Evolutionary conservation across 92 coral and sea anemone genomes (phyloP), one percentile per base, ranked within the genome.

Genomic region (Porites lobata): DNA sequence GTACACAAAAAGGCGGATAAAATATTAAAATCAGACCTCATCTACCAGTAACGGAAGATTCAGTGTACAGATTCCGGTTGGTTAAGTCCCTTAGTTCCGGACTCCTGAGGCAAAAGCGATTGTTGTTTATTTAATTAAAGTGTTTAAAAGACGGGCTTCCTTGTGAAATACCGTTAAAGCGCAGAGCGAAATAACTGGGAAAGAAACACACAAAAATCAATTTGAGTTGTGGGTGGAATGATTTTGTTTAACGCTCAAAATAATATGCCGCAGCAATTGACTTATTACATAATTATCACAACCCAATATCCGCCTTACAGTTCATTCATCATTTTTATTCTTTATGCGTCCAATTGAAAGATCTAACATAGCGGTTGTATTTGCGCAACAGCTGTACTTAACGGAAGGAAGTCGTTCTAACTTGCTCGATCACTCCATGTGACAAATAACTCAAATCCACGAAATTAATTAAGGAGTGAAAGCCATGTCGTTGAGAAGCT

Each of bases 341-440:
- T 72, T 83, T 72, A 61, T 72, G 14, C 54, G 14, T 38, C 8
- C 24, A 58, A 61, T 72, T 59, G 80, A 72, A 72, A 83, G 78
- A 19, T 15, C 76, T 15, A 22, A 50, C 76, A 50, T 58, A 18
- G 76, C 50, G 82, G 89, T 56, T 29, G 50, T 77, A 77, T 85
- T 85, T 76, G 89, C 72, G 12, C 13, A 85, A 67, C 88, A 84
- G 73, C 70, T 77, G 83, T 85, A 47, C 15, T 7, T 7, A 78
- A 52, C 83, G 89, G 89, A 85, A 85, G 89, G 87, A 84, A 84
- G 65, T 18, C 47, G 47, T 50, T 22, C 63, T 51, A n/a, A 54
- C 86, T 69, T 53, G 15, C 78, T 50, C 59, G 1, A 72, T 57
- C 62, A 59, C 64, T 61, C 21, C 62, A 75, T 61, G 52, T 9